Base-by-base conservation (phyloP, 1,140 invertebrate genomes). In the Penaeus chinensis region DNA sequence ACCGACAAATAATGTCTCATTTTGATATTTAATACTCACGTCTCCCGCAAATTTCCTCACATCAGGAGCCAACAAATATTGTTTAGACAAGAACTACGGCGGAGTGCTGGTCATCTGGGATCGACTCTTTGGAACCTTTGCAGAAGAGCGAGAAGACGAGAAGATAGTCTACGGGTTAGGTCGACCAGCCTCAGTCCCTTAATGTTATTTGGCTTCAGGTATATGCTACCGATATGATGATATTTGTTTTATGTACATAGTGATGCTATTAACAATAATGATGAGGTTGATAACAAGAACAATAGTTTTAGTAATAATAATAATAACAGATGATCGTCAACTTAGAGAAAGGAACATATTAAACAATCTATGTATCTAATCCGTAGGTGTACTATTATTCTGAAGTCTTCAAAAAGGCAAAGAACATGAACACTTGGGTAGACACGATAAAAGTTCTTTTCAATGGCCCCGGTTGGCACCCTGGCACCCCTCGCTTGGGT, bases 41-140 rank as follows among this genome's bases (percentile, higher is more conserved):
- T 54, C 54, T 54, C 10, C 11, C 16, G 11, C 5, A 11, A 13
- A 16, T 16, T 2, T 54, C 11, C 54, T 13, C 54, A 13, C 16
- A 16, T 13, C 10, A 27, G 91, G 93, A 32, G 90, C 94, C 66
- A 95, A 95, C 90, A 91, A 93, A 63, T 95, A 95, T 84, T 95
- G 94, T 90, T 94, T 95, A 76, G 94, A 95, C 90, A 94, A 94
- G 90, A 95, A 95, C 90, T 95, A 94, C 91, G 95, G 92, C 63
- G 94, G 94, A 32, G 92, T 93, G 42, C 91, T 95, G 8, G 95
- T 95, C 60, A 94, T 95, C 66, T 95, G 94, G 94, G 93, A 93
- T 89, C 84, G 92, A 82, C 91, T 94, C 77, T 93, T 93, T 89
- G 91, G 92, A 42, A 95, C 94, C 27, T 95, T 94, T 91, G 91